Conservation (phyloP, 2,113 vertebrate species). For the Tylochromis polylepis region DNA sequence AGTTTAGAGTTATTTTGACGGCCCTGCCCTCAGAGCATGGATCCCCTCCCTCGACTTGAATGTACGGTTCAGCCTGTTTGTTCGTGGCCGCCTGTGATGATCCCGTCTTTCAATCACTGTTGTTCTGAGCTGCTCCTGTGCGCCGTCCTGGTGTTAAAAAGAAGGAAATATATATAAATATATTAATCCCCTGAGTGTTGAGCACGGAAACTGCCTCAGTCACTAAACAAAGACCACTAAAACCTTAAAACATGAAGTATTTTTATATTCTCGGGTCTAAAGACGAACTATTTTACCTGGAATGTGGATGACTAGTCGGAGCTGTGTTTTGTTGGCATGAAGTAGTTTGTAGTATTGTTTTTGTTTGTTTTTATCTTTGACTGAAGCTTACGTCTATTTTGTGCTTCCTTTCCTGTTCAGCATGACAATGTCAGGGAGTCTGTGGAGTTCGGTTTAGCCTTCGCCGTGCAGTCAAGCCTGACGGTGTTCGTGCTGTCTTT, state of each 20-base stretch:
- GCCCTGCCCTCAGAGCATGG: neutral
- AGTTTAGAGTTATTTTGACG: neutral
- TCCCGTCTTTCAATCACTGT: neutral
- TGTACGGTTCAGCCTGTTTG: neutral
- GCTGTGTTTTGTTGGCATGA: constrained; percentile 43
- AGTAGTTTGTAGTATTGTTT: neutral
- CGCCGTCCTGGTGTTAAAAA: neutral
- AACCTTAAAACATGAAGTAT: constrained; percentile 19
- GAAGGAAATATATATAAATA: neutral
- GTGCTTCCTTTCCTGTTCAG: neutral
- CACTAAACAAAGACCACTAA: neutral
- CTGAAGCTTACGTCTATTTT: constrained; percentile 15
- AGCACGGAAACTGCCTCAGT: neutral
- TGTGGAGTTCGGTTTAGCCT: neutral
- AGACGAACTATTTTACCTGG: neutral
- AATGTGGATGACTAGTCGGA: neutral
- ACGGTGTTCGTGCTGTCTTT: neutral
- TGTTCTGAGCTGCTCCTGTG: neutral
- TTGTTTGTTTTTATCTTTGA: neutral
- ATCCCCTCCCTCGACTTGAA: neutral
- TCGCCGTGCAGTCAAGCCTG: neutral
- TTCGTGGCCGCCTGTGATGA: constrained; percentile 9
- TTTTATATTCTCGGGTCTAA: constrained; percentile 22
- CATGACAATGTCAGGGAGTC: neutral
- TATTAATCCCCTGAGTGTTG: neutral